These are phyloP conservation scores for Heliconius ismenius DNA, from an alignment of 2,888 invertebrate species.

Conservation along the genomic window DNA sequence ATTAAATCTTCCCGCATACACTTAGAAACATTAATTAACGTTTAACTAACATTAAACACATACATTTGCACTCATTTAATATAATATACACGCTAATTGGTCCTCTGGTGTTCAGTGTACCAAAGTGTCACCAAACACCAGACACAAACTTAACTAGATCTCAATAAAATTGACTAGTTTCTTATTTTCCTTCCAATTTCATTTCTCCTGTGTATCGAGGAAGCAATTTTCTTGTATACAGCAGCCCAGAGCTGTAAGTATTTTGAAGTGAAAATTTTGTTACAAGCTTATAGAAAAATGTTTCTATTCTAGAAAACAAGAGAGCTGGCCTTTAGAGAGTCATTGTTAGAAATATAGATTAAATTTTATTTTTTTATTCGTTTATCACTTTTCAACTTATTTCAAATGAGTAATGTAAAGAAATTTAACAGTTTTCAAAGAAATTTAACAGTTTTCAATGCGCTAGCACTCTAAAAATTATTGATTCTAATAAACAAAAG, in stretches of 20 bases:
- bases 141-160: conserved; percentile 8
- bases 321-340: background rate
- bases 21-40: background rate
- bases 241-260: conserved; percentile 21
- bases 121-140: background rate
- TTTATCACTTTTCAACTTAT: no score
- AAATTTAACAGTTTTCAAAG: no score
- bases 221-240: conserved; percentile 26
- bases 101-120: background rate
- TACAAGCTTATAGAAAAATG: background rate
- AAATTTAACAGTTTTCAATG: no score
- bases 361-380: background rate
- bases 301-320: conserved; percentile 4
- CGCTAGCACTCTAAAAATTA: no score
- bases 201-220: conserved; percentile 31
- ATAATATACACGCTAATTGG: background rate
- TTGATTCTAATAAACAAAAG: no score
- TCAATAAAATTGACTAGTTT: conserved; percentile 16
- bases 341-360: background rate
- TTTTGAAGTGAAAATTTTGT: conserved; percentile 18
- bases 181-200: conserved; percentile 25
- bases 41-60: background rate
- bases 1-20: background rate
- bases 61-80: background rate
- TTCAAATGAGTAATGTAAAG: no score